Evolutionary conservation across 2,888 invertebrate species (phyloP), one percentile per base, ranked within the genome.

Genomic region (Microdon myrmicae): DNA sequence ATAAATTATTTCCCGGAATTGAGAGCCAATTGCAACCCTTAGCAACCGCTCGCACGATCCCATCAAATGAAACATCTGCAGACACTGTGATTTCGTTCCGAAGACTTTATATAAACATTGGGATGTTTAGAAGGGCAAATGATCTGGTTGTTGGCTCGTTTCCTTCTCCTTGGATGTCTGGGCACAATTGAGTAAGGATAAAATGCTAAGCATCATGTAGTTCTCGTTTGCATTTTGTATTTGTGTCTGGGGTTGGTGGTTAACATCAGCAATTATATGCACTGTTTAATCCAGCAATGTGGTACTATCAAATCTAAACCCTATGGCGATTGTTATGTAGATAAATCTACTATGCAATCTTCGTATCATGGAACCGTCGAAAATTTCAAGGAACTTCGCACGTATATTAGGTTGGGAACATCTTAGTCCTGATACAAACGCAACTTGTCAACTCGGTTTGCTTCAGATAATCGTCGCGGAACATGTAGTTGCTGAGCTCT

Each of bases 271-370:
- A 97, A 79, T 75, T 97, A 96, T 32, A 96, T 88, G 72, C 95
- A 95, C 77, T 97, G 97, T 74, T 96, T 96, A 70, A 98, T 94
- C 98, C 98, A 99, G 78, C 92, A 98, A 76, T 97, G 94, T 1
- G 91, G 89, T 0, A 94, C 94, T 79, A 98, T 96, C 1, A 92
- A 89, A 72, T 97, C 96, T 98, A 98, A 98, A 76, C 95, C 96
- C 78, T 98, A 97, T 5, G 94, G 94, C 78, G 94, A 94, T n/a
- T 6, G 93, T 87, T 34, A 97, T 93, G 76, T 97, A 97, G 8
- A 96, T 81, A 8, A 97, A 81, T 1, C 98, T 84, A 73, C 96
- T 96, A 75, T 92, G 92, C 8, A 96, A 81, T 10, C 90, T 84
- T 7, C 89, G 82, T 8, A 89, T 84, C 83, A 97, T 94, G 32